Evolutionary conservation across 1,140 invertebrate genomes (phyloP).

Genomic region (Drosophila asahinai): DNA sequence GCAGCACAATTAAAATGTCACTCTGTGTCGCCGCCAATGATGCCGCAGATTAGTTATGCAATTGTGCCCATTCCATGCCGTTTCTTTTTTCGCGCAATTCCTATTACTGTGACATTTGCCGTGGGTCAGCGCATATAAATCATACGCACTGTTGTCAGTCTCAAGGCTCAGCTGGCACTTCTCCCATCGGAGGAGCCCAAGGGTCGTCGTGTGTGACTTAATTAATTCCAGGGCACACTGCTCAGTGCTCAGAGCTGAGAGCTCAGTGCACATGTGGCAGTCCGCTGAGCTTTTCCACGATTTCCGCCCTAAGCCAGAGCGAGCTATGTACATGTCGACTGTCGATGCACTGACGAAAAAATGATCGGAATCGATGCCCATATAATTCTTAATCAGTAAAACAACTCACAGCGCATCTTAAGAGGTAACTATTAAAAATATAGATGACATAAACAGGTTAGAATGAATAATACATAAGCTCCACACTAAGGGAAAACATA

Average conservation of each 20-base stretch:
- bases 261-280: slow-evolving; percentile 10
- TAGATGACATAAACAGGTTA: no score
- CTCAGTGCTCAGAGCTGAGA: not conserved
- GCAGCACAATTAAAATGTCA: slow-evolving; percentile 78
- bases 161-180: slow-evolving; percentile 22
- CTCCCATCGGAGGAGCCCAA: slow-evolving; percentile 13
- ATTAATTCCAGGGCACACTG: slow-evolving; percentile 55
- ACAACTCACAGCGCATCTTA: no score
- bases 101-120: slow-evolving; percentile 65
- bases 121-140: slow-evolving; percentile 63
- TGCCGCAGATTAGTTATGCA: slow-evolving; percentile 65
- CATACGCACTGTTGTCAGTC: slow-evolving; percentile 72
- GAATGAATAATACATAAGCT: no score
- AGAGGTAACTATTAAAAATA: no score
- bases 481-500: no score
- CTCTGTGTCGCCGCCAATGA: slow-evolving; percentile 56
- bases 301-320: not conserved
- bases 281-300: slow-evolving; percentile 13
- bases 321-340: not conserved
- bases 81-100: slow-evolving; percentile 22
- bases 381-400: no score
- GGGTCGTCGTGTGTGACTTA: slow-evolving; percentile 62
- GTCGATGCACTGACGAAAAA: not conserved
- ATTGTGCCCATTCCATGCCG: slow-evolving; percentile 18
- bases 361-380: no score